These are phyloP conservation scores for Triplophysa bombifrons DNA, from an alignment of 2,797 vertebrate species.

Conservation along the genomic window DNA sequence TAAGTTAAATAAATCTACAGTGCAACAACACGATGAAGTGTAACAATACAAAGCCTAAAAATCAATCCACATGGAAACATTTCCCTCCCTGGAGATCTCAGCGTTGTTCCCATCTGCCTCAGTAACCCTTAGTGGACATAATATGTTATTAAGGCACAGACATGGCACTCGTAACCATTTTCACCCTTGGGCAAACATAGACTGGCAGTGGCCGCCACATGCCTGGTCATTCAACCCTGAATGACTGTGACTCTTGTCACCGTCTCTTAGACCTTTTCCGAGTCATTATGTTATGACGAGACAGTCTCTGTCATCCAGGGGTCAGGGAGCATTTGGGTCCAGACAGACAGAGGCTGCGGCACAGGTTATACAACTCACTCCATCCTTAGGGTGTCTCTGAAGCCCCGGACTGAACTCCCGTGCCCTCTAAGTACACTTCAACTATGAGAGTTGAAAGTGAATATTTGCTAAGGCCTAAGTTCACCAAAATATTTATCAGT, in stretches of 20 bases:
- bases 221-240: constrained; percentile 51
- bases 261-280: constrained; percentile 41
- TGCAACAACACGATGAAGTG: background rate
- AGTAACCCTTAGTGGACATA: constrained; percentile 27
- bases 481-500: too few relatives aligned
- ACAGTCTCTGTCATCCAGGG: constrained; percentile 47
- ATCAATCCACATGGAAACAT: background rate
- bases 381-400: constrained; percentile 12
- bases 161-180: constrained; percentile 2
- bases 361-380: constrained; percentile 41
- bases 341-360: constrained; percentile 47
- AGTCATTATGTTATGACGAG: constrained; percentile 37
- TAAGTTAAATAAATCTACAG: too few relatives aligned
- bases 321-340: constrained; percentile 35
- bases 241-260: constrained; percentile 52
- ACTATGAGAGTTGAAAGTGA: background rate
- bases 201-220: constrained; percentile 30
- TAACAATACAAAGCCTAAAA: background rate
- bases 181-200: constrained; percentile 34
- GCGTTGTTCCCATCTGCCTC: background rate
- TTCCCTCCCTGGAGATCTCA: background rate
- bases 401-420: constrained; percentile 4
- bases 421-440: background rate
- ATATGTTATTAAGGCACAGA: constrained; percentile 27
- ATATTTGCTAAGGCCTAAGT: too few relatives aligned